These are phyloP conservation scores for Phainopepla nitens DNA, from an alignment of 2,113 vertebrate genomes.

Conservation along the genomic window DNA sequence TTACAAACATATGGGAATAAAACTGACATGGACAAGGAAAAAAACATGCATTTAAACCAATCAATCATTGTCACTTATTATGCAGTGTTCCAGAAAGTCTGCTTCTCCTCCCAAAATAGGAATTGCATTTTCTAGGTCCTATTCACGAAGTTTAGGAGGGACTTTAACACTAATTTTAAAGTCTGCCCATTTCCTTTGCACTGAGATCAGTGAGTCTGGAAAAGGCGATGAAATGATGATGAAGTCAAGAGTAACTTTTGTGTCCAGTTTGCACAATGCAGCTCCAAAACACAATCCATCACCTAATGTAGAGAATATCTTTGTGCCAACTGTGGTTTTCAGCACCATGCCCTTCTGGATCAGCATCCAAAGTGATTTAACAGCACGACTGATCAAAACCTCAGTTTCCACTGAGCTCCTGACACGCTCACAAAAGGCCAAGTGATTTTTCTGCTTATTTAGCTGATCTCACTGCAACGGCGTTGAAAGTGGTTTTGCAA, in stretches of 20 bases:
- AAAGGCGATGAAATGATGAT: not conserved
- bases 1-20: not conserved
- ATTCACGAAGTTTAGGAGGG: not conserved
- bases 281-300: conserved; percentile 5
- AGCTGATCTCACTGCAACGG: not conserved
- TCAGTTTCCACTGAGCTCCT: not conserved
- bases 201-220: not conserved
- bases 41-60: not conserved
- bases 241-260: not conserved
- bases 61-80: not conserved
- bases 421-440: not conserved
- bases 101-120: not conserved
- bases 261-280: not conserved
- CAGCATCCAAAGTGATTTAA: not conserved
- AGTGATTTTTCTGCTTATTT: not conserved
- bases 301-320: not conserved
- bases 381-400: not conserved
- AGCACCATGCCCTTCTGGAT: not conserved
- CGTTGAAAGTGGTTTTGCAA: not conserved
- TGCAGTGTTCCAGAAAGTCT: not conserved
- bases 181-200: not conserved
- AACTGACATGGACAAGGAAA: not conserved
- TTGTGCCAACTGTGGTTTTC: not conserved
- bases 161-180: not conserved
- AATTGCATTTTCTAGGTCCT: not conserved